phyloP scores from a whole-genome alignment of 2,113 vertebrate species.

The Silurus meridionalis region DNA sequence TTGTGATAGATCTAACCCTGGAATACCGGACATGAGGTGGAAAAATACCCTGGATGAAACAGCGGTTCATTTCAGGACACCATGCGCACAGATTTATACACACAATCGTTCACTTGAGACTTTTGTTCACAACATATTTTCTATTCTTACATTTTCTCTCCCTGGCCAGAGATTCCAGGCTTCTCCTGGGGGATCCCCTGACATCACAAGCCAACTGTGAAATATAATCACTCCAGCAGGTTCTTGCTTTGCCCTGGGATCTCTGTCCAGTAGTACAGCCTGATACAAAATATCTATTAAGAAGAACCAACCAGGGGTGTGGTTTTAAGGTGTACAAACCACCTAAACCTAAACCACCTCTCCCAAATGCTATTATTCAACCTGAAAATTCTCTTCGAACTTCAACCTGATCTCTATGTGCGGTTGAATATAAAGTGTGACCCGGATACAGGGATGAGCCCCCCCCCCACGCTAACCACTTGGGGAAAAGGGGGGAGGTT shows the following conservation, averaged over 20 bases:
- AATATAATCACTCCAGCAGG: neutral
- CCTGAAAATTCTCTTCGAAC: neutral
- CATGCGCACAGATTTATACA: neutral
- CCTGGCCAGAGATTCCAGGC: neutral
- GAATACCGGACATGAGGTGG: neutral
- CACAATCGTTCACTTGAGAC: neutral
- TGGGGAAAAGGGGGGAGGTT: neutral
- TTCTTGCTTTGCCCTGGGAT: neutral
- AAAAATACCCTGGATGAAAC: neutral
- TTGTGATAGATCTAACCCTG: neutral
- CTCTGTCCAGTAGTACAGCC: neutral
- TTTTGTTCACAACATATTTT: neutral
- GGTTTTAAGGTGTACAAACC: neutral
- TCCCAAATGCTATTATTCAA: neutral
- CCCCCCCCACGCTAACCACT: neutral
- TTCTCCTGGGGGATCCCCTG: neutral
- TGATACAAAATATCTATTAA: neutral
- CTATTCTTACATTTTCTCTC: neutral
- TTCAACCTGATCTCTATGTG: neutral
- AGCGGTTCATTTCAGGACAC: neutral
- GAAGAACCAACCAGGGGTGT: neutral
- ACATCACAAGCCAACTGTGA: conserved; percentile 4
- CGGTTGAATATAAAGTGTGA: conserved; percentile 8
- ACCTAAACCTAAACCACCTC: neutral
- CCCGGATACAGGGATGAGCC: neutral